phyloP scores from a whole-genome alignment of 2,888 invertebrate genomes.

The Calephelis perditalis region DNA sequence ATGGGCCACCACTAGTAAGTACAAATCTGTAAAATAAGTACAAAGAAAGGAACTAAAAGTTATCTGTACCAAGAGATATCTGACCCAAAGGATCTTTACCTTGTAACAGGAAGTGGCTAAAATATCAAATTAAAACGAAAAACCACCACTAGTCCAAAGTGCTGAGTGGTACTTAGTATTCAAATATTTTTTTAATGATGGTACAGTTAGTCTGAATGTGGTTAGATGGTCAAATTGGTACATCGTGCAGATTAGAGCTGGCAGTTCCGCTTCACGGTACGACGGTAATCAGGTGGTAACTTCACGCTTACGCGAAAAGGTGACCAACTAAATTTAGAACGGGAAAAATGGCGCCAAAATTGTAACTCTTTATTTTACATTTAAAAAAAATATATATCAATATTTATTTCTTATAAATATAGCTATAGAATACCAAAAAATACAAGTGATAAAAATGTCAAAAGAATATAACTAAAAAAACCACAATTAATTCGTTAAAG shows the following conservation, averaged over 20 bases:
- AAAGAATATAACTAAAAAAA: no score
- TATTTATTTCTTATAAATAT: no score
- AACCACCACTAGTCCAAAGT: neutral
- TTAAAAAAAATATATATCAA: no score
- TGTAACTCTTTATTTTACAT: neutral
- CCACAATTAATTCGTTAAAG: no score
- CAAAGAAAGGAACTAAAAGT: no score
- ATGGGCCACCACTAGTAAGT: no score
- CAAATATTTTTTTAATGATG: slow-evolving; percentile 10
- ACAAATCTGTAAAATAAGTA: no score
- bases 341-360: slow-evolving; percentile 4
- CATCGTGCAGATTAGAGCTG: slow-evolving; percentile 7
- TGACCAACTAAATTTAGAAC: slow-evolving; percentile 6
- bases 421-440: no score
- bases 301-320: slow-evolving; percentile 10
- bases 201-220: slow-evolving; percentile 10
- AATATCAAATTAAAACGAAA: neutral
- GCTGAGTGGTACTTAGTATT: neutral
- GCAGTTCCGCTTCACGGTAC: slow-evolving; percentile 44
- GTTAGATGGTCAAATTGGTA: slow-evolving; percentile 8
- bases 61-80: no score
- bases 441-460: no score
- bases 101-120: no score
- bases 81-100: no score
- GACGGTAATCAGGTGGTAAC: slow-evolving; percentile 42